Evolutionary conservation across 2,888 invertebrate genomes (phyloP), one percentile per base, ranked within the genome.

Genomic region (Anthrax anthrax): DNA sequence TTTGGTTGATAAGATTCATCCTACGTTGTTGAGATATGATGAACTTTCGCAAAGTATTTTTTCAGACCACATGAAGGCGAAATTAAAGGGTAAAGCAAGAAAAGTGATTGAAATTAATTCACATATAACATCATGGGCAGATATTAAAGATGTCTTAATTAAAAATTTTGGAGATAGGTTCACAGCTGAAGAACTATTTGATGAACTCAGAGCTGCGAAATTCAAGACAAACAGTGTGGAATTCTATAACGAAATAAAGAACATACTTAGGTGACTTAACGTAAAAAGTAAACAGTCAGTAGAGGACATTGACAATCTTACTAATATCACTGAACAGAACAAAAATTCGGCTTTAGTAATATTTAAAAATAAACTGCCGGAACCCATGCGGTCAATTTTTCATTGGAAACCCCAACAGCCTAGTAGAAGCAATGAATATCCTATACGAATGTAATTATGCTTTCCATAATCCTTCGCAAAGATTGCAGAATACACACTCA

Each of bases 81-180:
- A 46, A 34, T 9, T 46, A 18, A 47, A 47, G 42, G 34, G 42
- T 18, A 47, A 39, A 34, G 19, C 46, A 13, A 14, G 40, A n/a
- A 40, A 39, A n/a, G 39, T 39, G 9, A 43, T 43, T 12, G 43
- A 47, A 43, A 43, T 47, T 39, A 43, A 39, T 34, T 32, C 16
- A 9, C 43, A 47, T 10, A 16, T 43, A 4, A 43, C 37, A 6
- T 40, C 37, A 2, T 43, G 47, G 43, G 16, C 8, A 37, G 43
- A 43, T 6, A 47, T 47, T 14, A 47, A 39, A 14, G 16, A 8
- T 12, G 43, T 46, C 16, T 23, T 48, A 10, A 37, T 43, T 8
- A 46, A 48, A n/a, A 48, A 48, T 34, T 48, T 48, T 16, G 43
- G 46, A 27, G 48, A 48, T 23, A 34, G 48, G 8, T 12, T 12